phyloP scores from a whole-genome alignment of 2,113 vertebrate species.

The Circaetus gallicus region DNA sequence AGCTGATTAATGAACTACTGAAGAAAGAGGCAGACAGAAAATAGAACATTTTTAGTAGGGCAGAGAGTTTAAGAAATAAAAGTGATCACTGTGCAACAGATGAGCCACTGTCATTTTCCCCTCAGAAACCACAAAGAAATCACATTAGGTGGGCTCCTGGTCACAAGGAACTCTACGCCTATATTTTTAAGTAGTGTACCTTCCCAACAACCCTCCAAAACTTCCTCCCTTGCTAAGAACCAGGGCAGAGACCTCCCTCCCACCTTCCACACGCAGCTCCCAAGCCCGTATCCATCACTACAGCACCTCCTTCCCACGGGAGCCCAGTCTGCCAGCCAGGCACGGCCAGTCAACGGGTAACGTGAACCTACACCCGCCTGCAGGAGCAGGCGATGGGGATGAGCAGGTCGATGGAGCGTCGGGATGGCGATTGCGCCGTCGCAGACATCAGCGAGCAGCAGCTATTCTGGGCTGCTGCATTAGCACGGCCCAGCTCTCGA shows the following conservation, averaged over 20 bases:
- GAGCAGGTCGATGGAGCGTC: fast-evolving
- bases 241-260: not conserved
- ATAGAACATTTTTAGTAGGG: not conserved
- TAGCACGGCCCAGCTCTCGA: not conserved
- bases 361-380: not conserved
- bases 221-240: fast-evolving
- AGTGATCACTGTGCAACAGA: not conserved
- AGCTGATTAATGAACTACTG: not conserved
- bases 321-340: not conserved
- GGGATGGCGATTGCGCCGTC: fast-evolving
- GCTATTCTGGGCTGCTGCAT: fast-evolving
- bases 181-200: fast-evolving
- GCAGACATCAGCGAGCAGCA: not conserved
- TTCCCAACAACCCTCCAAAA: not conserved
- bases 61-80: not conserved
- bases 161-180: not conserved
- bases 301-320: not conserved
- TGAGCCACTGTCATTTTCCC: not conserved
- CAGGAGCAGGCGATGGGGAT: fast-evolving
- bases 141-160: not conserved
- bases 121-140: not conserved
- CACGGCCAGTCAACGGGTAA: fast-evolving
- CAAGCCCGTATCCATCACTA: fast-evolving
- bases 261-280: not conserved
- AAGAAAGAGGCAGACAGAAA: not conserved